Conservation (phyloP, 2,113 vertebrate genomes). For the Syrrhaptes paradoxus region DNA sequence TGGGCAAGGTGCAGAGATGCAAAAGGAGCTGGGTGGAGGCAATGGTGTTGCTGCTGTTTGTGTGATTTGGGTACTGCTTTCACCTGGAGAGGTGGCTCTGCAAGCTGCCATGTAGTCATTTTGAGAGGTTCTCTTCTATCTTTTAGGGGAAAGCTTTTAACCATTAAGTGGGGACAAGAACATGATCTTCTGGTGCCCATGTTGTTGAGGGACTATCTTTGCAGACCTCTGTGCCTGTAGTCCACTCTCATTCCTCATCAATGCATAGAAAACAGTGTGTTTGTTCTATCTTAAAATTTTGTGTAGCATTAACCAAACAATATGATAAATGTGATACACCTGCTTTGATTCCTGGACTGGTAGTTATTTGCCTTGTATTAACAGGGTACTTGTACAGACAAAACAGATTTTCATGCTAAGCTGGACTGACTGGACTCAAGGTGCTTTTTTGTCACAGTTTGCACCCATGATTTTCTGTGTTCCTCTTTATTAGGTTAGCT, state of each 20-base stretch:
- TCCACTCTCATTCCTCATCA: background rate
- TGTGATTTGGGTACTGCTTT: background rate
- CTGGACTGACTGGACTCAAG: background rate
- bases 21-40: slow-evolving; percentile 21
- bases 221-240: background rate
- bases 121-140: background rate
- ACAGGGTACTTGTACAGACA: background rate
- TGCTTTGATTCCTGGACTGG: background rate
- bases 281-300: background rate
- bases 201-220: background rate
- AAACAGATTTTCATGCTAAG: background rate
- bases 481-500: background rate
- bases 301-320: background rate
- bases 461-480: background rate
- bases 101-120: background rate
- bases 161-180: background rate
- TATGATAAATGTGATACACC: background rate
- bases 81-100: background rate
- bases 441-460: background rate
- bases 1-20: background rate
- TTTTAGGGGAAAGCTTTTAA: background rate
- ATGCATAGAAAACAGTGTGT: background rate
- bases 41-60: background rate
- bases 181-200: background rate
- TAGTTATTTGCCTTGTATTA: background rate